These are phyloP conservation scores for Phaonia tiefii DNA, from an alignment of 2,888 invertebrate genomes.

Conservation along the genomic window DNA sequence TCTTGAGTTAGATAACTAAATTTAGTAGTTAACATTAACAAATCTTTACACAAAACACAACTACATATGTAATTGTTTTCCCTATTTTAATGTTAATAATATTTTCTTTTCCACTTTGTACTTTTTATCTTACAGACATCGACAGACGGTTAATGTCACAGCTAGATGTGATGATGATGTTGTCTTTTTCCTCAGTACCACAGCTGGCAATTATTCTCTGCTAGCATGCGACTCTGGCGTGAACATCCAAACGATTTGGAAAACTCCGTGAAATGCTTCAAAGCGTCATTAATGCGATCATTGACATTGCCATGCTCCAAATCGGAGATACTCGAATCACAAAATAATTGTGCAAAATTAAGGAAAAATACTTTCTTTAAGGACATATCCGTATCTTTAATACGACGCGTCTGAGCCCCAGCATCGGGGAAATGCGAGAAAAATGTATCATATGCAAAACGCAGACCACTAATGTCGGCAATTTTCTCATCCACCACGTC, in stretches of 20 bases:
- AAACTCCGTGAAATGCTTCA: slow-evolving; percentile 67
- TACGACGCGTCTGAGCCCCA: background rate
- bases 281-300: slow-evolving; percentile 66
- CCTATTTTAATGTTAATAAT: no score
- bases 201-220: slow-evolving; percentile 47
- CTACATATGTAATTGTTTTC: no score
- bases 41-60: no score
- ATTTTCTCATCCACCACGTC: slow-evolving; percentile 68
- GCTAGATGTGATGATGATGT: background rate
- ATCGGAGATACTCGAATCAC: slow-evolving; percentile 45
- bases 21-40: no score
- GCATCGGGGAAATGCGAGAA: slow-evolving; percentile 41
- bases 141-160: no score
- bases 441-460: slow-evolving; percentile 67
- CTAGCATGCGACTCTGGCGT: slow-evolving; percentile 24
- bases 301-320: slow-evolving; percentile 67
- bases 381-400: slow-evolving; percentile 30
- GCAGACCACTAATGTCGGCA: slow-evolving; percentile 68
- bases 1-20: no score
- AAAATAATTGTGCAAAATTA: slow-evolving; percentile 70
- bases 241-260: slow-evolving; percentile 60
- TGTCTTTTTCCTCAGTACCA: slow-evolving; percentile 39
- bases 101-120: no score
- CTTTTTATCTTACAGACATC: no score
- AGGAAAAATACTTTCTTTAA: slow-evolving; percentile 62